Evolutionary conservation across 2,113 vertebrate genomes (phyloP).

Genomic region (Calidris pugnax): DNA sequence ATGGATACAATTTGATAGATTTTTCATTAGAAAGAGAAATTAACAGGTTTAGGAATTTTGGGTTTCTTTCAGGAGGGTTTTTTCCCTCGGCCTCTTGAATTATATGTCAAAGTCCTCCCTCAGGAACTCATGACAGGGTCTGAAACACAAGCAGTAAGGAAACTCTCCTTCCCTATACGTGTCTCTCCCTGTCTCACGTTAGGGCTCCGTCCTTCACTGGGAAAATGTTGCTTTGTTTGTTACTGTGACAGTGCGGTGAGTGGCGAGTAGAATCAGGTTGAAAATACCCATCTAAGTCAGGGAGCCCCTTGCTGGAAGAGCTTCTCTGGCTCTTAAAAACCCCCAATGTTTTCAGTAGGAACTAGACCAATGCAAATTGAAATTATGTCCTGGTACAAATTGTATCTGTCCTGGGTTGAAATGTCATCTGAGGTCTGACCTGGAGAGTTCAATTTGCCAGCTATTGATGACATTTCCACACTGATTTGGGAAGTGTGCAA

Average conservation of each 20-base stretch:
- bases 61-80: background rate
- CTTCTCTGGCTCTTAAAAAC: background rate
- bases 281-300: background rate
- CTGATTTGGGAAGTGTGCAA: background rate
- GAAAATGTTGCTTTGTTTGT: background rate
- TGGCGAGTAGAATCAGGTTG: background rate
- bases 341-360: background rate
- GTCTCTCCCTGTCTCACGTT: background rate
- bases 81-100: background rate
- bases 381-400: slow-evolving; percentile 17
- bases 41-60: background rate
- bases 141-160: background rate
- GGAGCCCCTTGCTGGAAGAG: background rate
- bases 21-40: background rate
- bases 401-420: background rate
- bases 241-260: background rate
- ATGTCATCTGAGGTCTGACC: slow-evolving; percentile 18
- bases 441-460: background rate
- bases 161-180: background rate
- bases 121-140: rapidly evolving
- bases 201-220: background rate
- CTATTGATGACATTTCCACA: background rate
- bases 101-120: background rate
- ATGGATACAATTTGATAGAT: background rate
- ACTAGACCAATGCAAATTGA: background rate